Conservation (phyloP, 2,113 vertebrate species). For the Strix uralensis region DNA sequence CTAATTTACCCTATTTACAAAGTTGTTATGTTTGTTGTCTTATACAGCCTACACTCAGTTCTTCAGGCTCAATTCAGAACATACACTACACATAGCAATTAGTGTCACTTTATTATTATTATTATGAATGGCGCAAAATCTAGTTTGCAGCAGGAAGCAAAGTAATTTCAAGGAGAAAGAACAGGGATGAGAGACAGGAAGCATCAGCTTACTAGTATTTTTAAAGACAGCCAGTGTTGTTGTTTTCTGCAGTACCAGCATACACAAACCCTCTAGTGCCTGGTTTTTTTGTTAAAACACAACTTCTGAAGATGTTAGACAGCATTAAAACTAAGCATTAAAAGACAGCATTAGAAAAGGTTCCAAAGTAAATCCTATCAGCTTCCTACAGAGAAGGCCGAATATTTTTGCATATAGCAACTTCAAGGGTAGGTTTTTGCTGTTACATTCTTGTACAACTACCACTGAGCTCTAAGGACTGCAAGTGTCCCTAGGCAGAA, state of each 20-base stretch:
- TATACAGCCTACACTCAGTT: slow-evolving; percentile 46
- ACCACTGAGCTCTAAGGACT: accelerated
- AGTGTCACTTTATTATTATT: slow-evolving; percentile 43
- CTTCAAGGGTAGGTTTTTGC: background rate
- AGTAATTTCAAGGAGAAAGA: slow-evolving; percentile 59
- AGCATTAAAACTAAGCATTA: background rate
- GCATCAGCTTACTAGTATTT: slow-evolving; percentile 1
- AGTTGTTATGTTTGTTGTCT: slow-evolving; percentile 51
- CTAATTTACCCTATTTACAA: slow-evolving; percentile 54
- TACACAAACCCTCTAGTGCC: background rate
- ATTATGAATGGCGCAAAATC: slow-evolving; percentile 41
- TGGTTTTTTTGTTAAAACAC: background rate
- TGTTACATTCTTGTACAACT: no score
- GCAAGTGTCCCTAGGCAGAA: background rate
- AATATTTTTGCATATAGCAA: background rate
- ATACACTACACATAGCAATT: slow-evolving; percentile 18
- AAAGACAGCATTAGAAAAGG: background rate
- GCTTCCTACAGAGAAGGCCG: background rate
- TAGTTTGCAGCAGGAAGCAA: slow-evolving; percentile 59
- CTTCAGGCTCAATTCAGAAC: slow-evolving; percentile 58
- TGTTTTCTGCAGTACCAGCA: background rate
- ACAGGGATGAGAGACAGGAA: slow-evolving; percentile 33
- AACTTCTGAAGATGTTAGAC: background rate
- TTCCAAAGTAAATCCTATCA: background rate
- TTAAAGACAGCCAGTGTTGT: background rate